Percentiles rank a stretch among this genome's conserved stretches.
These are phyloP conservation scores for Notolepis coatsorum DNA, from an alignment of 2,797 vertebrate genomes.

Conservation along the genomic window DNA sequence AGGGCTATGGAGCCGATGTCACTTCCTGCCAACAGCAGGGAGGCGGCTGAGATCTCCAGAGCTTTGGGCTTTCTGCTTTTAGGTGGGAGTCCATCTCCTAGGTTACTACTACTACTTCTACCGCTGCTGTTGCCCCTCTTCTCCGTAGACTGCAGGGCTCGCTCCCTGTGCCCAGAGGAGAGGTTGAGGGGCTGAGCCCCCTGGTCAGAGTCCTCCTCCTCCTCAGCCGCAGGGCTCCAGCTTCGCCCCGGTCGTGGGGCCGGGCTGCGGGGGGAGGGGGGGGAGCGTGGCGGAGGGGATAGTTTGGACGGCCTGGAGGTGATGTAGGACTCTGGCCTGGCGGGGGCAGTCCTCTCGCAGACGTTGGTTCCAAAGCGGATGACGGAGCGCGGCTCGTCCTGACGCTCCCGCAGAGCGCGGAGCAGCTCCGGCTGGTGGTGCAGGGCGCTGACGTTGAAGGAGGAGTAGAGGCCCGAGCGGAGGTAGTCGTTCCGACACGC, in stretches of 20 bases:
- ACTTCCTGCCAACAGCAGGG: constrained; percentile 89
- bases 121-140: constrained; percentile 49
- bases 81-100: constrained; percentile 85
- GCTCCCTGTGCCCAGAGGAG: constrained; percentile 90
- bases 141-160: constrained; percentile 75
- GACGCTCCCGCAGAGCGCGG: constrained; percentile 85
- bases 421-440: constrained; percentile 87
- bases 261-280: constrained; percentile 76
- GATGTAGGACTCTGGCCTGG: constrained; percentile 69
- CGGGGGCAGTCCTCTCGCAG: constrained; percentile 80
- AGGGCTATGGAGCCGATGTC: constrained; percentile 95
- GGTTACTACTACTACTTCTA: constrained; percentile 51
- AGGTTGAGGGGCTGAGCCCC: constrained; percentile 89
- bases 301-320: constrained; percentile 79
- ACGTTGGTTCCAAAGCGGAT: constrained; percentile 92
- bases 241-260: constrained; percentile 73
- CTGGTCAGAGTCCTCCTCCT: constrained; percentile 72
- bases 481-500: constrained; percentile 90
- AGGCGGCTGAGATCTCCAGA: constrained; percentile 90
- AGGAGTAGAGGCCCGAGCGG: constrained; percentile 92
- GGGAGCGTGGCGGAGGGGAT: constrained; percentile 79
- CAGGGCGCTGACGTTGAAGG: constrained; percentile 91
- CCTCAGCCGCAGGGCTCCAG: constrained; percentile 79
- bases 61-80: constrained; percentile 96
- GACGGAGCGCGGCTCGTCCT: constrained; percentile 91